These are phyloP conservation scores for Sitobion miscanthi DNA, from an alignment of 1,140 invertebrate species.

Conservation along the genomic window DNA sequence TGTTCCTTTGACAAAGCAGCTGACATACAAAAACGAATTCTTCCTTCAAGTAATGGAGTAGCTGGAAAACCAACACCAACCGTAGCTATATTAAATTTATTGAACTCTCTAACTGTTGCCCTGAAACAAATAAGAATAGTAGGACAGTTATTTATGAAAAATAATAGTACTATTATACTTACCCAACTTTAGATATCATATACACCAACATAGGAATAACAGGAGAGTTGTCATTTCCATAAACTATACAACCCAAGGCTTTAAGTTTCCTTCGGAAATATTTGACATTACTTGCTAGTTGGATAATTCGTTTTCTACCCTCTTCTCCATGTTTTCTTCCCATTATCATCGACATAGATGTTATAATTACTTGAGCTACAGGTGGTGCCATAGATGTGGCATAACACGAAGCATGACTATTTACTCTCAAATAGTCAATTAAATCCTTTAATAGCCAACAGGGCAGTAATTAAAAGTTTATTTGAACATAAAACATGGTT, in stretches of 20 bases:
- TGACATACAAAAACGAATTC: constrained; percentile 95
- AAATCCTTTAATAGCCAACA: constrained; percentile 69
- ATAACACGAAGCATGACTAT: constrained; percentile 88
- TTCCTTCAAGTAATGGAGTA: constrained; percentile 91
- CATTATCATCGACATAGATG: constrained; percentile 88
- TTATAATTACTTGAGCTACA: constrained; percentile 88
- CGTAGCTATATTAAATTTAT: constrained; percentile 82
- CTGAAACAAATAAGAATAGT: constrained; percentile 64
- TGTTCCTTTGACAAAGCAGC: constrained; percentile 96
- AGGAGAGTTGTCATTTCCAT: constrained; percentile 96
- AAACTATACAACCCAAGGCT: constrained; percentile 92
- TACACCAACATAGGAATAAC: constrained; percentile 96
- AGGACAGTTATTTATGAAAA: neutral
- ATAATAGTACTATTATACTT: constrained; percentile 11
- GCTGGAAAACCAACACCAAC: constrained; percentile 98
- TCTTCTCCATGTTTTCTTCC: constrained; percentile 81
- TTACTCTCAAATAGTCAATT: constrained; percentile 78
- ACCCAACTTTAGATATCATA: constrained; percentile 87
- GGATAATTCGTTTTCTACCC: constrained; percentile 75
- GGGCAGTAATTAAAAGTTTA: neutral
- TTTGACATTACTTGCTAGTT: constrained; percentile 81
- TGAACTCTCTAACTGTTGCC: constrained; percentile 83
- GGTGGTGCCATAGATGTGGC: constrained; percentile 89
- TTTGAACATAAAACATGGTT: neutral
- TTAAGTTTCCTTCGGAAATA: constrained; percentile 88